Base-by-base conservation (phyloP, 2,113 vertebrate genomes). In the Cheirogaleus medius region DNA sequence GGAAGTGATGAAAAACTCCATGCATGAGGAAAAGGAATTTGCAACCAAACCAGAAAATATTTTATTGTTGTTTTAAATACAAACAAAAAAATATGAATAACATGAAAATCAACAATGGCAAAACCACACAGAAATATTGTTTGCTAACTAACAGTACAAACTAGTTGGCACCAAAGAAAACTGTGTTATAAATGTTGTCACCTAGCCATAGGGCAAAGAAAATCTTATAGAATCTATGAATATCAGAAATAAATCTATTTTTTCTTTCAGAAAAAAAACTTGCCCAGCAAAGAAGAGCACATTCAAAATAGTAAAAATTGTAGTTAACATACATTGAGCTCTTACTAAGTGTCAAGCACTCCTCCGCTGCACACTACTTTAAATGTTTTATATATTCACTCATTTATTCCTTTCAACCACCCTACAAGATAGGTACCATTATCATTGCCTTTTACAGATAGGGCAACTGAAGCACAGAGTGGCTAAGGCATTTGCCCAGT, bases 141-240 rank as follows among this genome's bases (percentile, higher is more conserved):
- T 39, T 96, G 66, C 77, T 97, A 82, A 69, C 37, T 88, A 88
- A 11, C 44, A 20, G 25, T 52, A 21, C 18, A 94, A 96, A 92
- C 8, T 60, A 84, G 58, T 32, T 42, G 66, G 47, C 11, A 85
- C 37, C 58, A 77, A 92, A 92, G 14, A 83, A 96, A 92, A 56
- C 7, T 89, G 47, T 73, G 10, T 47, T 58, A 69, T 76, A 91
- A 83, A 88, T 63, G 27, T 15, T 69, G 32, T 90, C 66, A 88
- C 32, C 52, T 56, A 18, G 54, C 10, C 82, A 91, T 27, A 64
- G 68, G 86, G 20, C 42, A 4, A 58, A 89, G 91, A 97, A 94
- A 97, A 64, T 44, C n/a, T 82, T 54, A 54, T 17, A 68, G 4
- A 18, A 42, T 56, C 29, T 85, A 52, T 54, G 32, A 74, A 7